phyloP scores from a whole-genome alignment of 1,140 invertebrate species.

The Phymorhynchus buccinoides region DNA sequence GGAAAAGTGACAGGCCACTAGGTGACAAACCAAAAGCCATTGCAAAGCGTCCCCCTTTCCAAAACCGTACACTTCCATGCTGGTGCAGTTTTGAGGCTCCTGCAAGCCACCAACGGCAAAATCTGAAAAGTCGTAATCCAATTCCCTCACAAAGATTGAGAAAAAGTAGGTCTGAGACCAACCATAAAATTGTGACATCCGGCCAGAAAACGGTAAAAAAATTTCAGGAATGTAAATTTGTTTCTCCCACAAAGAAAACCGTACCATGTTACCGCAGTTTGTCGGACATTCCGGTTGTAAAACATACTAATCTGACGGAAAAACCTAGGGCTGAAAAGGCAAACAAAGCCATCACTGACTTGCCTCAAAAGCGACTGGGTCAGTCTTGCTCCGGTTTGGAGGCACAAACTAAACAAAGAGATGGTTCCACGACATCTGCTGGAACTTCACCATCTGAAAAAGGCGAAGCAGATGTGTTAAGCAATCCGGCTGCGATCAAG shows the following conservation, averaged over 20 bases:
- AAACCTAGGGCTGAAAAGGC: no score
- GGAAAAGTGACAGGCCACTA: neutral
- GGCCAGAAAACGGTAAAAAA: neutral
- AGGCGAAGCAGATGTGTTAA: no score
- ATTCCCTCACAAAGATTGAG: neutral
- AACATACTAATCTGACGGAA: no score
- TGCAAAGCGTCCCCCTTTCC: no score
- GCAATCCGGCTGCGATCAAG: no score
- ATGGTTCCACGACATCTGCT: neutral
- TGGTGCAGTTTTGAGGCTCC: neutral
- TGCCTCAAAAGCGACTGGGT: no score
- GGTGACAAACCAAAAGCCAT: neutral
- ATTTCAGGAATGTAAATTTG: neutral
- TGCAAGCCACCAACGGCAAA: neutral
- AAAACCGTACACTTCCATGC: neutral
- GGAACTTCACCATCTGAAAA: neutral
- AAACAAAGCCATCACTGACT: no score
- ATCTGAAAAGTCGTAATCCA: neutral
- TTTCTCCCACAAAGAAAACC: neutral
- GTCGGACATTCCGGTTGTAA: neutral
- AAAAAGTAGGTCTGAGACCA: neutral
- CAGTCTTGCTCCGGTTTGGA: neutral
- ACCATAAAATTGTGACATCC: neutral
- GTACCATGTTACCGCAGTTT: neutral
- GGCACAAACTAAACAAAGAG: neutral